A percentile compares a stretch with the other conserved stretches of the same genome.
Conservation (phyloP, 2,888 invertebrate species). For the Anthophora plumipes region DNA sequence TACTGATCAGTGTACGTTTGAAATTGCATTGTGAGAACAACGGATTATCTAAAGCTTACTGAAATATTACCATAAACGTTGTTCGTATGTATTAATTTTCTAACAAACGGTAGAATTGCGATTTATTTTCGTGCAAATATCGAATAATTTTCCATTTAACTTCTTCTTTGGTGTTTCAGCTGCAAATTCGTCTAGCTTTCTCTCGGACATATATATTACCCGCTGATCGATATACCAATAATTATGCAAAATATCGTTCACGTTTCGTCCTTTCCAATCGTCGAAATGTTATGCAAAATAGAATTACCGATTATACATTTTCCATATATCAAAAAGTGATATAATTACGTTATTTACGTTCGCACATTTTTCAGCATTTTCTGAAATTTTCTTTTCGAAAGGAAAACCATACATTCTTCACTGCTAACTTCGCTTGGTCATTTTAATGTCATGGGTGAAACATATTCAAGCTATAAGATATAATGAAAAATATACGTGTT, state of each 20-base stretch:
- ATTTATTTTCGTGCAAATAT: not conserved
- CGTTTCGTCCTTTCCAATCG: not conserved
- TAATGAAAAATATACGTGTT: too few relatives aligned
- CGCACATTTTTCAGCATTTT: too few relatives aligned
- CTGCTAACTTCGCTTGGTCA: too few relatives aligned
- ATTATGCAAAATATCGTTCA: not conserved
- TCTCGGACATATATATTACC: not conserved
- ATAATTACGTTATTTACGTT: not conserved
- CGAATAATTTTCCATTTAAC: conserved; percentile 17
- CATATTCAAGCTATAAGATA: too few relatives aligned
- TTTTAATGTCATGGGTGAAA: too few relatives aligned
- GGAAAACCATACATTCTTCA: too few relatives aligned
- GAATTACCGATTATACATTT: not conserved
- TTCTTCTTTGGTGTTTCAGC: not conserved
- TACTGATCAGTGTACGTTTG: too few relatives aligned
- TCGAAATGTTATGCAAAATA: not conserved
- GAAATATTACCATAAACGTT: not conserved
- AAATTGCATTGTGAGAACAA: too few relatives aligned
- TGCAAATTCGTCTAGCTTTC: not conserved
- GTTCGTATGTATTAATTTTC: not conserved
- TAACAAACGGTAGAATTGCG: not conserved
- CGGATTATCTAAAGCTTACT: too few relatives aligned
- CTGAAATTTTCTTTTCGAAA: too few relatives aligned
- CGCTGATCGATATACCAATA: not conserved
- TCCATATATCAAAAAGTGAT: not conserved